phyloP scores from a whole-genome alignment of 2,888 invertebrate species.

The Eustalomyia histrio region DNA sequence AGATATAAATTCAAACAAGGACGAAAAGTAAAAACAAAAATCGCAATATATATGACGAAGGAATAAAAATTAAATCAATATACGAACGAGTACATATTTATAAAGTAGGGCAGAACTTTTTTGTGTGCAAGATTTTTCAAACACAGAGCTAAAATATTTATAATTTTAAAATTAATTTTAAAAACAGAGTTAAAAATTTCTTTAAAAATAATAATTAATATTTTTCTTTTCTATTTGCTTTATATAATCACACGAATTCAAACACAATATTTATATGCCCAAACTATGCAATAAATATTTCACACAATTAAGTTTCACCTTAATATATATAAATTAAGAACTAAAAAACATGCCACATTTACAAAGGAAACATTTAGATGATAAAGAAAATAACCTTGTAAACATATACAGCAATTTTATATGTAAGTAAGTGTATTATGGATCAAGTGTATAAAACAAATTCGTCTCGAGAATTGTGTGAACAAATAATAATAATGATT shows the following conservation, averaged over 20 bases:
- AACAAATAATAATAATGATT: conserved; percentile 30
- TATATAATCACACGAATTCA: no score
- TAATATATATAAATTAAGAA: neutral
- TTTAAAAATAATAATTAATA: no score
- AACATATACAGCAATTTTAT: conserved; percentile 15
- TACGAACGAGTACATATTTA: neutral
- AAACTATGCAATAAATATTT: no score
- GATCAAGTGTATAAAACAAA: conserved; percentile 41
- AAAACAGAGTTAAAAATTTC: no score
- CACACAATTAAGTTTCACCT: neutral
- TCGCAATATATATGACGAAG: neutral
- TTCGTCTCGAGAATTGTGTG: conserved; percentile 22
- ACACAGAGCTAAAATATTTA: no score
- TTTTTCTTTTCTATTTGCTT: no score
- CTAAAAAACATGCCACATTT: conserved; percentile 42
- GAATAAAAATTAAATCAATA: neutral
- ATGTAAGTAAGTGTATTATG: conserved; percentile 34
- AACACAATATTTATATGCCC: no score
- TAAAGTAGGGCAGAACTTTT: no score
- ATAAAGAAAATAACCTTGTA: conserved; percentile 31
- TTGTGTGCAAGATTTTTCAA: no score
- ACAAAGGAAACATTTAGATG: conserved; percentile 32
- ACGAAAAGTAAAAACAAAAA: neutral
- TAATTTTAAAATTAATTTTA: no score
- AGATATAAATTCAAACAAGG: neutral